phyloP scores from a whole-genome alignment of 2,888 invertebrate species.

The Microchrysa polita region DNA sequence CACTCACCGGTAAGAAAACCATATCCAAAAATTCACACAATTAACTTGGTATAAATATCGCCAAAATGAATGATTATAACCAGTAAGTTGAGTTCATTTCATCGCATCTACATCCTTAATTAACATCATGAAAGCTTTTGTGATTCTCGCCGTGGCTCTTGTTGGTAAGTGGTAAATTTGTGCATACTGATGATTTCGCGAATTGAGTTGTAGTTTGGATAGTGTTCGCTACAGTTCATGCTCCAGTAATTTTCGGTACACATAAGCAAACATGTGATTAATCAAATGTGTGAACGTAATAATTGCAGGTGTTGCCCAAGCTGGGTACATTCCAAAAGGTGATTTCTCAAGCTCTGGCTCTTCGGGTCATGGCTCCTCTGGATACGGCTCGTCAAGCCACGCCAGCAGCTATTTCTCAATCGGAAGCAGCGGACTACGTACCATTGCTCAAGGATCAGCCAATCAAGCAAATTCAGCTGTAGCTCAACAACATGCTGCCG shows the following conservation, averaged over 20 bases:
- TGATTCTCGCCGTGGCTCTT: slow-evolving; percentile 34
- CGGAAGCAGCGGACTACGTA: slow-evolving; percentile 27
- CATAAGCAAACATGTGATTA: neutral
- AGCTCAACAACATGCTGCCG: slow-evolving; percentile 35
- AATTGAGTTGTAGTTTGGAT: neutral
- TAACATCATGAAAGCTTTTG: slow-evolving; percentile 27
- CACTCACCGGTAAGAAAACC: neutral
- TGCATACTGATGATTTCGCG: neutral
- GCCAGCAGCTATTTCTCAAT: neutral
- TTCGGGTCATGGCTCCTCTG: slow-evolving; percentile 24
- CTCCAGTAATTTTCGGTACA: neutral
- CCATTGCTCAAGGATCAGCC: slow-evolving; percentile 31
- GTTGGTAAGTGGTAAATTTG: slow-evolving; percentile 28
- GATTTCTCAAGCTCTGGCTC: neutral
- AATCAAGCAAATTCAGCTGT: slow-evolving; percentile 29
- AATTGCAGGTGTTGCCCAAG: slow-evolving; percentile 14
- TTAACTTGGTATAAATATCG: slow-evolving; percentile 28
- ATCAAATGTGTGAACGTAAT: neutral
- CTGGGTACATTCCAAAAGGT: slow-evolving; percentile 19
- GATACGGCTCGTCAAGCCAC: neutral
- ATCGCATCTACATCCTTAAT: neutral
- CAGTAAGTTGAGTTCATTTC: slow-evolving; percentile 23
- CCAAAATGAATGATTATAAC: neutral
- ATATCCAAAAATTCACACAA: neutral
- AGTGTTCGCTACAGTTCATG: neutral